Base-by-base conservation (phyloP, 1,140 invertebrate genomes). In the Hermetia illucens region DNA sequence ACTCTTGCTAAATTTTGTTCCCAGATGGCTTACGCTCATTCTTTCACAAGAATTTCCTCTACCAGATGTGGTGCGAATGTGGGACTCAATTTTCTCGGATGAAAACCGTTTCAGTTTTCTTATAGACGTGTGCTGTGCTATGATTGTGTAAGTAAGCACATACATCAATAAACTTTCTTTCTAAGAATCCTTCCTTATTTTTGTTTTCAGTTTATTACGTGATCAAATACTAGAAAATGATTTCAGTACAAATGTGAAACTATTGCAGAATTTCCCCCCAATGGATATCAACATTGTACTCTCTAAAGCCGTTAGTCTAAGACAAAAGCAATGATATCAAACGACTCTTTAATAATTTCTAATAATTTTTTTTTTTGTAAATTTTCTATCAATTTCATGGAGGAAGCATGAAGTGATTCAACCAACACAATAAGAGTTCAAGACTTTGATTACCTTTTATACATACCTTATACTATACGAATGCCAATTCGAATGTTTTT, bases 41-140 rank as follows among this genome's bases (percentile, higher is more conserved):
- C 65, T 98, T 2, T 95, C 91, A 16, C 95, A 98, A 71, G 94
- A 98, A 64, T 98, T 98, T 67, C 82, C 87, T 21, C 65, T 98
- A 40, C 94, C 94, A 2, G 92, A 96, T 67, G 88, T 96, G 1
- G 75, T 95, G 49, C 72, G 91, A 47, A 82, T 97, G 48, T 97
- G 93, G 93, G 93, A 97, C 62, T 87, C 89, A 0, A 58, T 97
- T 15, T 90, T 97, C 64, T 76, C 90, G 1, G 91, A 95, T 64
- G 66, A 79, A 40, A 73, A 82, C 32, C 71, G 92, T 50, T 95
- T 95, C 60, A 71, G 80, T 49, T 95, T 94, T 53, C 73, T 96
- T 1, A 83, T 92, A 46, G 73, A 83, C 53, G 78, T 95, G 38
- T 95, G 90, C 62, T 92, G 87, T 70, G 87, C 91, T 45, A 96